Base-by-base conservation (phyloP, 2,797 vertebrate species). In the Mastacembelus armatus region DNA sequence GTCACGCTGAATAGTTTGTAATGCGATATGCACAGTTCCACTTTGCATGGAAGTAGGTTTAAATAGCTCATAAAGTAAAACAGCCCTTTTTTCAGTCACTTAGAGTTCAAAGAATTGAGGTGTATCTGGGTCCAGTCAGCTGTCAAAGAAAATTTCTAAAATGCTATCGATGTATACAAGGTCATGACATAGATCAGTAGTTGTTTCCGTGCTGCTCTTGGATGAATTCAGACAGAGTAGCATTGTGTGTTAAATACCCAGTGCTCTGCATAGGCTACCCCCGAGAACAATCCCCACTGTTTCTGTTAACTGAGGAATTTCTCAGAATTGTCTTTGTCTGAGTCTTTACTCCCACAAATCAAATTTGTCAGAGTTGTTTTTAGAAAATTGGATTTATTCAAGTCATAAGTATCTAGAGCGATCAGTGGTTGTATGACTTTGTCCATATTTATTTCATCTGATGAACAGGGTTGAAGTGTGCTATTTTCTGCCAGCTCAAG, bases 181-280 rank as follows among this genome's bases (percentile, higher is more conserved):
- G n/a, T n/a, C n/a, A n/a, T 30, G 4, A 49, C 48, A 79, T 58
- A 65, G 29, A 78, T 78, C 54, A 55, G 62, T 38, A 29, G 54
- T 45, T 75, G 61, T 71, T 74, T 78, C 71, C 86, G 74, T 80
- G 69, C 51, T 71, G 51, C 68, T 44, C 55, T 57, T 43, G 43
- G 74, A 58, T 63, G 51, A 71, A 61, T 51, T 61, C 55, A 65
- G 43, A 88, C 74, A 86, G 72, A 74, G 54, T 36, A 29, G 51
- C 71, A 80, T 91, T 93, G 88, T 91, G 43, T 65, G 63, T 62
- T 60, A 67, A 79, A 74, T 42, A 56, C 45, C 54, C 42, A 8
- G 79, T 43, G 45, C 65, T 59, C 50, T 68, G 60, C 64, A 61
- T 54, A 26, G 11, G 57, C 70, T 29, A 15, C 35, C 30, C n/a